Evolutionary conservation across 1,140 invertebrate genomes (phyloP).

Genomic region (Macrocentrus cingulum): DNA sequence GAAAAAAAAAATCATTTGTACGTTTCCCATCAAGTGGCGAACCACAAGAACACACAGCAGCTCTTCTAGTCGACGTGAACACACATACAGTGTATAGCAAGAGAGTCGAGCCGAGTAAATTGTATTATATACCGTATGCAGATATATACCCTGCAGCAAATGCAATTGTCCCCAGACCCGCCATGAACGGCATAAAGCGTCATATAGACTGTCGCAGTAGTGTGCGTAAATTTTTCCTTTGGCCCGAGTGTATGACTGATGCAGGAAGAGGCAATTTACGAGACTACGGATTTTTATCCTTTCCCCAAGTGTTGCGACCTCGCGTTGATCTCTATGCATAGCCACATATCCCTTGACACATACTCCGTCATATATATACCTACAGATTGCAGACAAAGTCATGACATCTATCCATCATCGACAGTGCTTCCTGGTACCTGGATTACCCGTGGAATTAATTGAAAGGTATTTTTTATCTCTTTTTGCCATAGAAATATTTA

Average conservation of each 20-base stretch:
- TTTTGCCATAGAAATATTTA: slow-evolving; percentile 1
- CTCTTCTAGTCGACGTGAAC: not conserved
- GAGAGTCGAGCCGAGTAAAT: slow-evolving; percentile 15
- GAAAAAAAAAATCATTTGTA: slow-evolving; percentile 12
- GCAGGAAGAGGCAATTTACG: slow-evolving; percentile 11
- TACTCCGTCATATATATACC: slow-evolving; percentile 5
- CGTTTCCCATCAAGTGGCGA: slow-evolving; percentile 22
- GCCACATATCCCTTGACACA: slow-evolving; percentile 9
- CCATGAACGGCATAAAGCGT: slow-evolving; percentile 16
- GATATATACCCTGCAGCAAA: slow-evolving; percentile 13
- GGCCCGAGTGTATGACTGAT: too few relatives aligned
- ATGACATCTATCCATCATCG: slow-evolving; percentile 13
- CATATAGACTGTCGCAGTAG: slow-evolving; percentile 4
- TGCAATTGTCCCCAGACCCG: slow-evolving; percentile 17
- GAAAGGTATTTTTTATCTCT: not conserved
- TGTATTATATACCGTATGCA: slow-evolving; percentile 20
- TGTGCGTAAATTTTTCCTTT: too few relatives aligned
- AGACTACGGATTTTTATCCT: slow-evolving; percentile 7
- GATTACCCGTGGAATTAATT: too few relatives aligned
- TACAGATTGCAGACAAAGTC: slow-evolving; percentile 8
- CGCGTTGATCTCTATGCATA: slow-evolving; percentile 5
- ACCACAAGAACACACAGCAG: slow-evolving; percentile 19
- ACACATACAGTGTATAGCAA: not conserved
- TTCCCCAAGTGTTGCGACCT: slow-evolving; percentile 10
- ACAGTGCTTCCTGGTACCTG: not conserved